Base-by-base conservation (phyloP, 2,113 vertebrate species). In the Mastomys coucha region DNA sequence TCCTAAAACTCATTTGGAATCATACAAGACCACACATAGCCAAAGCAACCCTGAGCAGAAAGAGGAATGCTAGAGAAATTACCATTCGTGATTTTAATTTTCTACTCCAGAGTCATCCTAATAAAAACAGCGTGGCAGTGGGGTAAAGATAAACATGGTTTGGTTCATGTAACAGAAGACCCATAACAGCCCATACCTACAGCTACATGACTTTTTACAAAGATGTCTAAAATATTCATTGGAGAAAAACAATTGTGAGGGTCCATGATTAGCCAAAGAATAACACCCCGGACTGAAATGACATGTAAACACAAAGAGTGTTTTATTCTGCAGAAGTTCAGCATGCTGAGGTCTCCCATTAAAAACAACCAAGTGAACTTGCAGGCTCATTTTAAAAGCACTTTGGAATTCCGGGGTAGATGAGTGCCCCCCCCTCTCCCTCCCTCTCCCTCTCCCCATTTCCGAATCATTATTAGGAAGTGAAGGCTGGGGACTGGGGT, bases 381-480 rank as follows among this genome's bases (percentile, higher is more conserved):
- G 0, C 63, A 65, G 24, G 63, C 63, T 65, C 26, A 10, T 26
- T 11, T 28, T 65, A n/a, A 28, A 26, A 65, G 63, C 24, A 28
- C 63, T 5, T 51, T 51, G 51, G 51, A 51, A 51, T 51, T 10
- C n/a, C n/a, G n/a, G n/a, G n/a, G n/a, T n/a, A n/a, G n/a, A n/a
- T n/a, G n/a, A n/a, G n/a, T n/a, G n/a, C n/a, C n/a, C n/a, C n/a
- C n/a, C n/a, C n/a, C n/a, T n/a, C n/a, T n/a, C n/a, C n/a, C n/a
- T n/a, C n/a, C n/a, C n/a, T n/a, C n/a, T n/a, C n/a, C n/a, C 63
- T 65, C 63, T 65, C 26, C 8, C 2, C 63, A 26, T 65, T 65
- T 3, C 0, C 9, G 63, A 65, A 11, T 9, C 8, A 26, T 65
- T 65, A 65, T 65, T 2, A 9, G 8, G 9, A 7, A 2, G 6